These are phyloP conservation scores for Parapristionchus giblindavisi DNA, from an alignment of 2,888 invertebrate genomes.

Conservation along the genomic window DNA sequence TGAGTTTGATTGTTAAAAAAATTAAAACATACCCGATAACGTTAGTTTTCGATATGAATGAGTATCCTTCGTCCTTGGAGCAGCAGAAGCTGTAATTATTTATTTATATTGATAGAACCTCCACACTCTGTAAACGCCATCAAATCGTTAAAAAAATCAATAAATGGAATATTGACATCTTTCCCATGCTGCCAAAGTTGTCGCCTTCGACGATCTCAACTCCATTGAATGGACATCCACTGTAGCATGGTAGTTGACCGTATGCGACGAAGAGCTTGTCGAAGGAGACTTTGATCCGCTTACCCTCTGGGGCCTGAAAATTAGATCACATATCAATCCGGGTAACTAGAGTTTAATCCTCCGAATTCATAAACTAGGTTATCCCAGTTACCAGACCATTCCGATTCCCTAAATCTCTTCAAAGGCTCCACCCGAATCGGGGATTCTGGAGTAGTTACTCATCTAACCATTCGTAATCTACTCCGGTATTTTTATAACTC, in stretches of 20 bases:
- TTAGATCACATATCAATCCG: neutral
- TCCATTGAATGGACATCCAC: neutral
- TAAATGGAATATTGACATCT: neutral
- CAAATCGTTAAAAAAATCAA: neutral
- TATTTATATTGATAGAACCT: neutral
- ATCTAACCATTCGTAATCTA: too few species aligned
- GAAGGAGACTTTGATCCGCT: neutral
- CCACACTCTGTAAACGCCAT: neutral
- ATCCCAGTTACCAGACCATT: too few species aligned
- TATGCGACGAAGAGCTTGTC: neutral
- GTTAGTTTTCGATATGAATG: slow-evolving; percentile 13
- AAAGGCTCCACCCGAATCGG: too few species aligned
- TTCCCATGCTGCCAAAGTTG: neutral
- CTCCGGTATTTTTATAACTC: too few species aligned
- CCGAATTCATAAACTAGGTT: too few species aligned
- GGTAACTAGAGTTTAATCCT: too few species aligned
- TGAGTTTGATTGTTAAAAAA: neutral
- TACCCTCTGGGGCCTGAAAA: slow-evolving; percentile 14
- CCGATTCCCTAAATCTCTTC: too few species aligned
- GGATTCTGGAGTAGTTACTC: too few species aligned
- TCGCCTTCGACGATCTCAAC: too few species aligned
- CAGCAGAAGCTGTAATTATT: slow-evolving; percentile 17
- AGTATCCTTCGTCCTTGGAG: neutral
- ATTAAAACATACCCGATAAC: slow-evolving; percentile 2
- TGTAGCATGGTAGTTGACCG: neutral